Base-by-base conservation (phyloP, 2,797 vertebrate species). In the Falco rusticolus region DNA sequence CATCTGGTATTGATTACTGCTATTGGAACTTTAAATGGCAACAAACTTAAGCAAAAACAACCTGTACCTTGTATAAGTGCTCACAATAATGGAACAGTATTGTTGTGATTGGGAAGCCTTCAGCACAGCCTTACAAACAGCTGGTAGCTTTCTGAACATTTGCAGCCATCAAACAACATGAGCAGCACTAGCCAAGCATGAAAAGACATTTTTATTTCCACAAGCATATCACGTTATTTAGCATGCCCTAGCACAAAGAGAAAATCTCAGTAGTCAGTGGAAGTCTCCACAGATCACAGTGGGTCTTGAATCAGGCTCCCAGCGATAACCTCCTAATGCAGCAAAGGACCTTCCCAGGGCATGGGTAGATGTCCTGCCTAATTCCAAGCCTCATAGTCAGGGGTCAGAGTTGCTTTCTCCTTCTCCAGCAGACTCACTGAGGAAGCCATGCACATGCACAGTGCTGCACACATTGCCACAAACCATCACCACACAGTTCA, bases 401-500 rank as follows among this genome's bases (percentile, higher is more conserved):
- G 37, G 28, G n/a, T 16, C 64, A 31, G 43, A 4, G 29, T 50
- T 0, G 1, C 22, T 29, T 21, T 41, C 33, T 75, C n/a, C 43
- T 22, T 34, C 34, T 54, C 60, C 50, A 17, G 15, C 43, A 43
- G 50, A 25, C 20, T 64, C 41, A 8, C 31, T 6, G 29, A 53
- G 66, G 33, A 43, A 41, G 57, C 1, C 1, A 9, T 21, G 25
- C 51, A n/a, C 6, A 5, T 0, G 5, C 34, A 21, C 29, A 13
- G 43, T 1, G 0, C 69, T 29, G 25, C 48, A 77, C 76, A 17
- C 5, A 1, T 13, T 19, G 33, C 75, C 48, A 47, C 8, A 14
- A 25, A 31, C 28, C 48, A 37, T n/a, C 80, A 9, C 7, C 0
- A 2, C 5, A 54, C 0, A 0, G 14, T 12, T 64, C 54, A 13